Conservation (phyloP, 2,888 invertebrate species). For the Andrena dorsata region DNA sequence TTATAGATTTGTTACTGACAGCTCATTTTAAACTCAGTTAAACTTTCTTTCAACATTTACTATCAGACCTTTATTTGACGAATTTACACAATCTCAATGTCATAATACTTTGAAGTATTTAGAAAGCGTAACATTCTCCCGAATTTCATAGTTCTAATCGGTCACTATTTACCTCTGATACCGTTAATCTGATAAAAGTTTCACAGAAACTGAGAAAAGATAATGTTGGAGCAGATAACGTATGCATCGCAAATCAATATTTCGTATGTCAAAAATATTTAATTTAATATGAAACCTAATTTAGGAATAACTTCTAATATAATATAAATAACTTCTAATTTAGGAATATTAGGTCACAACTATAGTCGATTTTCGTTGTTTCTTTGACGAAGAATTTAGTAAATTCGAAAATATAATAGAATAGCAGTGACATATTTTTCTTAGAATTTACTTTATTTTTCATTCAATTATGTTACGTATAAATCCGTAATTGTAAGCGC, state of each 20-base stretch:
- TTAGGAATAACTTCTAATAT: no score
- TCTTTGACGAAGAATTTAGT: background rate
- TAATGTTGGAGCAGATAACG: background rate
- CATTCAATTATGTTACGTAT: background rate
- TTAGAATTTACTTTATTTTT: background rate
- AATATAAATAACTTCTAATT: no score
- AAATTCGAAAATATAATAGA: background rate
- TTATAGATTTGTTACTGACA: background rate
- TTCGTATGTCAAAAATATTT: background rate
- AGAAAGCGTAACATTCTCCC: background rate
- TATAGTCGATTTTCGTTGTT: no score
- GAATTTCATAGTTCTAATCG: background rate
- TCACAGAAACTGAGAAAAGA: background rate
- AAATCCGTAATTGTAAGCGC: background rate
- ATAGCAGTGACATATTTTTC: background rate
- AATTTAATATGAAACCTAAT: background rate
- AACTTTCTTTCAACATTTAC: background rate
- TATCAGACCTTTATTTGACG: background rate
- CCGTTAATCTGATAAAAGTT: background rate
- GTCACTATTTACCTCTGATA: background rate
- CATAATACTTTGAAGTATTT: background rate
- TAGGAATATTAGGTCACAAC: no score
- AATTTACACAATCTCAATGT: background rate
- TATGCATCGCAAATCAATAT: background rate
- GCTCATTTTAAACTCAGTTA: no score